A percentile compares a stretch with the other conserved stretches of the same genome.
These are phyloP conservation scores for Argyresthia goedartella DNA, from an alignment of 2,888 invertebrate genomes.

Conservation along the genomic window DNA sequence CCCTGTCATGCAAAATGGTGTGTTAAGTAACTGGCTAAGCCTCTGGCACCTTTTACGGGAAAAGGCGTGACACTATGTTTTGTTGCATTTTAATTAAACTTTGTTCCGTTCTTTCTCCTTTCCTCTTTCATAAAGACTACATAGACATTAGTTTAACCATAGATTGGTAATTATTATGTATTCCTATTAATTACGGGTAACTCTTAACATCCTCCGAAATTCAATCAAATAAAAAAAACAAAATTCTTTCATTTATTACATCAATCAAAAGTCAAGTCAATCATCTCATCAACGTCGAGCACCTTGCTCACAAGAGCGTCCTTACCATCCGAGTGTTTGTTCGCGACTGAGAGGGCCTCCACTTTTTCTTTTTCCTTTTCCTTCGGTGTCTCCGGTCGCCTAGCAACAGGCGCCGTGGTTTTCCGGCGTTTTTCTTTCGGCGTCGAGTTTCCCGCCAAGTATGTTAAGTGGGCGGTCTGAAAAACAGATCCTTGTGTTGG, in stretches of 20 bases:
- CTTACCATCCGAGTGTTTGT: slow-evolving; percentile 7
- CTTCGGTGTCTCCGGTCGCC: slow-evolving; percentile 13
- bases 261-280: slow-evolving; percentile 43
- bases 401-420: slow-evolving; percentile 17
- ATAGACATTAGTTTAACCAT: no score
- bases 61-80: no score
- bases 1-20: no score
- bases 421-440: slow-evolving; percentile 34
- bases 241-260: slow-evolving; percentile 1
- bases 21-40: no score
- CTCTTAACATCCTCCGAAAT: no score
- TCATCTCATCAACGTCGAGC: slow-evolving; percentile 26
- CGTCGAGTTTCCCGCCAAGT: slow-evolving; percentile 5
- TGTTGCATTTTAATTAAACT: no score
- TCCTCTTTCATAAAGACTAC: no score
- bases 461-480: slow-evolving; percentile 1
- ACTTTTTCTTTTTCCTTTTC: slow-evolving; percentile 3
- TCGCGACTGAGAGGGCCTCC: slow-evolving; percentile 8
- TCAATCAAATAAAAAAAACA: not conserved
- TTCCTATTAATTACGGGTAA: no score
- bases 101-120: no score
- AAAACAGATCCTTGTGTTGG: no score
- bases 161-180: no score
- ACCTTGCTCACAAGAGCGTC: slow-evolving; percentile 14
- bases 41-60: no score